These are phyloP conservation scores for Phortica magna DNA, from an alignment of 2,888 invertebrate species.

Conservation along the genomic window DNA sequence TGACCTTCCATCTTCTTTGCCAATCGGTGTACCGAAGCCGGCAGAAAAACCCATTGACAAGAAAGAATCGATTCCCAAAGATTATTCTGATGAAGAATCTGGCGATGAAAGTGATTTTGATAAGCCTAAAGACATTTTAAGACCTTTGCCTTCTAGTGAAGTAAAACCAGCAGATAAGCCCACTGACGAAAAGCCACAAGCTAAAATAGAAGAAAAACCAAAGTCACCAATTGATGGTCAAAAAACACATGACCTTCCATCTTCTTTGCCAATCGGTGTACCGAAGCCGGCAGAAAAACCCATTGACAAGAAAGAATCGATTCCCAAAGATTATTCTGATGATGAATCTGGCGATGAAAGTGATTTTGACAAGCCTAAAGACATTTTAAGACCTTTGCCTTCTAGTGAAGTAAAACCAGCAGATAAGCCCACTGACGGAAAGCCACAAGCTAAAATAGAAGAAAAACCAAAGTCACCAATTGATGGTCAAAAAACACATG, in stretches of 20 bases:
- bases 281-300: conserved; percentile 31
- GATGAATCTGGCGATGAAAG: too few relatives aligned
- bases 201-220: not conserved
- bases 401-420: too few relatives aligned
- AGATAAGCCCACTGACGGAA: too few relatives aligned
- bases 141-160: not conserved
- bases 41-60: conserved; percentile 16
- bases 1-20: not conserved
- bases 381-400: too few relatives aligned
- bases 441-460: too few relatives aligned
- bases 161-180: not conserved
- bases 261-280: conserved; percentile 23
- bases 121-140: not conserved
- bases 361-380: too few relatives aligned
- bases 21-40: conserved; percentile 24
- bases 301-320: too few relatives aligned
- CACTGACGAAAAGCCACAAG: not conserved
- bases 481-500: too few relatives aligned
- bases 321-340: too few relatives aligned
- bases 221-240: not conserved
- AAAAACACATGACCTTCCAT: conserved; percentile 16
- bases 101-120: conserved; percentile 1
- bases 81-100: not conserved
- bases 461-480: too few relatives aligned
- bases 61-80: conserved; percentile 11